These are phyloP conservation scores for Phocides pigmalion DNA, from an alignment of 1,140 invertebrate genomes.

Conservation along the genomic window DNA sequence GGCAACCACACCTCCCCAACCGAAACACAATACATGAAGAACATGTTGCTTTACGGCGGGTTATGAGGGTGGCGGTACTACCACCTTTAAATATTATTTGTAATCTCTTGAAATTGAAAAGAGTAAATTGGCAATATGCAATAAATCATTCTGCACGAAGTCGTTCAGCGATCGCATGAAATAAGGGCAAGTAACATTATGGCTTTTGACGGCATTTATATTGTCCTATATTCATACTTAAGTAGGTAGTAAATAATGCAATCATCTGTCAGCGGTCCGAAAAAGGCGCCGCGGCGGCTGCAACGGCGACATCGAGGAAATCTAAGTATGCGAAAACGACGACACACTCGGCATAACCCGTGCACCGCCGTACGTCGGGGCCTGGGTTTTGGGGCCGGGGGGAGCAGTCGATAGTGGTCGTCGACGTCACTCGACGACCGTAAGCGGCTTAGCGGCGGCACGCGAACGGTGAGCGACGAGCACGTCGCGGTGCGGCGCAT, in stretches of 20 bases:
- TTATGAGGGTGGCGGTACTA: too few relatives aligned
- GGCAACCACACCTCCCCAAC: too few relatives aligned
- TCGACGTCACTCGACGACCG: background rate
- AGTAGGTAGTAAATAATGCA: background rate
- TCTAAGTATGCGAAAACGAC: slow-evolving; percentile 38
- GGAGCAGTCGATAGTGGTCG: slow-evolving; percentile 9
- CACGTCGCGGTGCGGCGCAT: background rate
- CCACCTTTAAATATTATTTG: too few relatives aligned
- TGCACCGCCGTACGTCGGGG: background rate
- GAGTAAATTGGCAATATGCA: too few relatives aligned
- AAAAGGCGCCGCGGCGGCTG: slow-evolving; percentile 50
- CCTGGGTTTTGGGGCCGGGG: slow-evolving; percentile 11
- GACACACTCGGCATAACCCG: slow-evolving; percentile 34
- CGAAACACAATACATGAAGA: too few relatives aligned
- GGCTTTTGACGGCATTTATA: background rate
- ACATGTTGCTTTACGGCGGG: too few relatives aligned
- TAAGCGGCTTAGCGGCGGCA: slow-evolving; percentile 8
- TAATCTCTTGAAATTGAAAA: too few relatives aligned
- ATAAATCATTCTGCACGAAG: background rate
- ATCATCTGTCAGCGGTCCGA: slow-evolving; percentile 18
- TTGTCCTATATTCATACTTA: too few relatives aligned
- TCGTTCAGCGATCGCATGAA: background rate
- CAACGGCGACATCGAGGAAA: slow-evolving; percentile 12
- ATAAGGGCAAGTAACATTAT: background rate
- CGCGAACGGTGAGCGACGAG: slow-evolving; percentile 10